These are phyloP conservation scores for Formica selysi DNA, from an alignment of 1,140 invertebrate species.

Conservation along the genomic window DNA sequence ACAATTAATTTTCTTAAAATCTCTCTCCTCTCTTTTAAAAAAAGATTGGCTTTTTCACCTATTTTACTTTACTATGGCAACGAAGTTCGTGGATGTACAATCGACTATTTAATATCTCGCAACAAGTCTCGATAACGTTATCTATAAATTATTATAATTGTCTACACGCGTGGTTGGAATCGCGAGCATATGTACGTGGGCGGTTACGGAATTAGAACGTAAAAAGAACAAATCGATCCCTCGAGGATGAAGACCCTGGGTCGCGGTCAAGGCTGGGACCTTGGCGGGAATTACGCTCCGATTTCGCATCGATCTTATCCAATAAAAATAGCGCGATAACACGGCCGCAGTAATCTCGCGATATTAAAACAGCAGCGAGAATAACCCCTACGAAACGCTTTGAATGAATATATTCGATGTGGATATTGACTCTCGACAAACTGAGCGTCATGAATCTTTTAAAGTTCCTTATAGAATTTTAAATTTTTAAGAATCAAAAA, in stretches of 20 bases:
- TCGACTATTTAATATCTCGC: conserved; percentile 6
- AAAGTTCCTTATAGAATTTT: not conserved
- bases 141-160: conserved; percentile 69
- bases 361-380: conserved; percentile 42
- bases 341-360: conserved; percentile 13
- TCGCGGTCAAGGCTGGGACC: conserved; percentile 82
- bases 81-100: not conserved
- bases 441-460: conserved; percentile 8
- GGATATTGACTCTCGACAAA: conserved; percentile 22
- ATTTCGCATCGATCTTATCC: conserved; percentile 66
- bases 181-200: conserved; percentile 46
- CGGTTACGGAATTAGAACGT: conserved; percentile 70
- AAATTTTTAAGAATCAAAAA: not conserved
- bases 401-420: not conserved
- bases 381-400: not conserved
- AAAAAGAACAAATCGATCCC: conserved; percentile 79
- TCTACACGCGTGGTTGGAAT: conserved; percentile 30
- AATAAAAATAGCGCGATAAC: conserved; percentile 62
- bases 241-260: conserved; percentile 79
- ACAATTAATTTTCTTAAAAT: too few species aligned
- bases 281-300: conserved; percentile 63
- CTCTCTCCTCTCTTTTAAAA: too few species aligned
- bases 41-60: too few species aligned
- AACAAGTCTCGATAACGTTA: conserved; percentile 64
- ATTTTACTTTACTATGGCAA: not conserved